Percentiles rank a stretch among this genome's conserved stretches.
These are phyloP conservation scores for Danio kyathit DNA, from an alignment of 2,797 vertebrate species.

Conservation along the genomic window DNA sequence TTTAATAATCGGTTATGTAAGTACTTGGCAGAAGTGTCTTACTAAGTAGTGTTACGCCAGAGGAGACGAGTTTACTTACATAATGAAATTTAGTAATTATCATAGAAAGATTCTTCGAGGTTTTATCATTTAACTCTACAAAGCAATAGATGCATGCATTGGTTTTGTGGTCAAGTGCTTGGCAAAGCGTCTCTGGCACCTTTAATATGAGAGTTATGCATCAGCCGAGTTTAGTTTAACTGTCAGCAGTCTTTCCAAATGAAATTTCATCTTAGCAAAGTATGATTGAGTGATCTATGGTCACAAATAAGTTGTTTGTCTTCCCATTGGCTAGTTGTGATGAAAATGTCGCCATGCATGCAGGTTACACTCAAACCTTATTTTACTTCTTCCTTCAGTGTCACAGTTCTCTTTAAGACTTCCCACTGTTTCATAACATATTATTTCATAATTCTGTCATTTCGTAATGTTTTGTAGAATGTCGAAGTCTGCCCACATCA, in stretches of 20 bases:
- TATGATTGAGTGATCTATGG: conserved; percentile 24
- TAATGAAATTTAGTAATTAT: neutral
- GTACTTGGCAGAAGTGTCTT: conserved; percentile 8
- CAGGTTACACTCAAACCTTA: neutral
- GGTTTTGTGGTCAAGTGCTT: neutral
- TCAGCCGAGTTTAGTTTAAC: conserved; percentile 2
- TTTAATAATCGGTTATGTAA: conserved; percentile 36
- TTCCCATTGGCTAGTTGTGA: neutral
- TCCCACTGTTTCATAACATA: neutral
- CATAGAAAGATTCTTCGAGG: neutral
- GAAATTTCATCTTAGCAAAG: neutral
- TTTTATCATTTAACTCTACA: neutral
- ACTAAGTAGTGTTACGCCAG: neutral
- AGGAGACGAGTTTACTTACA: neutral
- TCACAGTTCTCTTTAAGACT: neutral
- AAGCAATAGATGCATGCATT: neutral
- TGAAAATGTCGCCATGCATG: neutral
- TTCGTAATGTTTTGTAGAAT: neutral
- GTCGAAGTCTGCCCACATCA: neutral
- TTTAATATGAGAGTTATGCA: conserved; percentile 39
- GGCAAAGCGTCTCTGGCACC: conserved; percentile 17
- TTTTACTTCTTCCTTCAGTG: too few species aligned
- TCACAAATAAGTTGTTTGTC: conserved; percentile 2
- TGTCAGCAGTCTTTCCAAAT: conserved; percentile 7
- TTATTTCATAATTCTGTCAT: neutral